Conservation (phyloP, 1,140 invertebrate genomes). For the Drosophila hydei region DNA sequence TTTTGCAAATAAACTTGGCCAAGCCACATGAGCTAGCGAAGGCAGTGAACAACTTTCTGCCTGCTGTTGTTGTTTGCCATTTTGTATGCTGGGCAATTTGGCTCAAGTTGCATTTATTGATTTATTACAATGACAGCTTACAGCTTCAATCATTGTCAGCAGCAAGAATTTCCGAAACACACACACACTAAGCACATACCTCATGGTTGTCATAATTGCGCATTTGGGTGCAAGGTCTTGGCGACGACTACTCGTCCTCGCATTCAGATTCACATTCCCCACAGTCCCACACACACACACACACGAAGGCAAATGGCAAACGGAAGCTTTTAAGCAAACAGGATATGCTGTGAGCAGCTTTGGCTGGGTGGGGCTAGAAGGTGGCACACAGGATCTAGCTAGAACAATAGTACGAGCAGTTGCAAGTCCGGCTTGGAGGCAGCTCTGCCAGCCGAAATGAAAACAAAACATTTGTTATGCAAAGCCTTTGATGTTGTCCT, state of each 20-base stretch:
- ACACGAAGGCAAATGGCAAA: slow-evolving; percentile 35
- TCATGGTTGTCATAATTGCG: slow-evolving; percentile 69
- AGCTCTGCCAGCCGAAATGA: slow-evolving; percentile 37
- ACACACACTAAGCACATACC: slow-evolving; percentile 6
- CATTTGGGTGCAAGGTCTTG: slow-evolving; percentile 68
- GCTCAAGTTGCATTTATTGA: slow-evolving; percentile 77
- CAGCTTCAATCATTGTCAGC: slow-evolving; percentile 64
- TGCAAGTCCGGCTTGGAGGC: slow-evolving; percentile 56
- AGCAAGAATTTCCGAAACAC: slow-evolving; percentile 11
- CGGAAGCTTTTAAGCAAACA: slow-evolving; percentile 80
- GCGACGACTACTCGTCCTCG: slow-evolving; percentile 4
- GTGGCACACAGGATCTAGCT: slow-evolving; percentile 23
- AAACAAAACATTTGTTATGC: slow-evolving; percentile 78
- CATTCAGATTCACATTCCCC: slow-evolving; percentile 1
- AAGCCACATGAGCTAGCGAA: slow-evolving; percentile 13
- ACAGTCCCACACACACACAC: background rate
- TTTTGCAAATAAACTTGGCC: slow-evolving; percentile 73
- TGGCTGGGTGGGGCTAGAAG: slow-evolving; percentile 6
- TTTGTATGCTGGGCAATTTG: slow-evolving; percentile 45
- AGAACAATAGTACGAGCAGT: slow-evolving; percentile 58
- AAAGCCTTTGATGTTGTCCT: slow-evolving; percentile 80
- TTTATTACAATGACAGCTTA: slow-evolving; percentile 57
- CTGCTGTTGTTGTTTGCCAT: slow-evolving; percentile 54
- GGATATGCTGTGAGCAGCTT: slow-evolving; percentile 78
- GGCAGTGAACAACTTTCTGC: slow-evolving; percentile 27